Evolutionary conservation across 1,140 invertebrate genomes (phyloP), one percentile per base, ranked within the genome.

Genomic region (Dufourea novaeangliae): DNA sequence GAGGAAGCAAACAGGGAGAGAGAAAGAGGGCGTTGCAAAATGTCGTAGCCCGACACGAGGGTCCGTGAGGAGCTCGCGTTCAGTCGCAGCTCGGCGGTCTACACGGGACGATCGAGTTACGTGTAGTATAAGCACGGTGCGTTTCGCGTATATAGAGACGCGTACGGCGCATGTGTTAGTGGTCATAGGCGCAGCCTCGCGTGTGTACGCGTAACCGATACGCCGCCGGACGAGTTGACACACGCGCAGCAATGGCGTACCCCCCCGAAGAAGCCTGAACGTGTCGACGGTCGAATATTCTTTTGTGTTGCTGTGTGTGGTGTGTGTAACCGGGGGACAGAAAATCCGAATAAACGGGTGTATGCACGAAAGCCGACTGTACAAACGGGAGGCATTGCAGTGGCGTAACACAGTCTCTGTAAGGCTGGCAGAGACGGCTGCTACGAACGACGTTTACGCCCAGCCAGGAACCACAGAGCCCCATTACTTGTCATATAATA

Each of bases 11-110:
- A 14, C 20, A 44, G 34, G 22, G 61, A 27, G 50, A n/a, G 56
- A 34, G 54, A 46, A 70, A 80, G 78, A 77, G 66, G 78, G 78
- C 72, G 72, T 80, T 62, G 78, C 73, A 56, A 57, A 70, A 80
- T 62, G 73, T 44, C 34, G 27, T 1, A 46, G 56, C 32, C 37
- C 17, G 57, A 69, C 64, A 73, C 63, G 76, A 68, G 75, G 62
- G 56, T 85, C 52, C 75, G 66, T 68, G 34, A 52, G 67, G 67
- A 80, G 52, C 37, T 59, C 54, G 34, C 70, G 41, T 52, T 87
- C 86, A 88, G 87, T 88, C 82, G 87, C 71, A 83, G 78, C 84
- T 87, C 86, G 87, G 77, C 86, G 77, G 76, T 82, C 79, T 34
- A 66, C 74, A 86, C 84, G 84, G 68, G 78, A 87, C 74, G 59